Evolutionary conservation across 1,140 invertebrate genomes (phyloP).

Genomic region (Cheumatopsyche charites): DNA sequence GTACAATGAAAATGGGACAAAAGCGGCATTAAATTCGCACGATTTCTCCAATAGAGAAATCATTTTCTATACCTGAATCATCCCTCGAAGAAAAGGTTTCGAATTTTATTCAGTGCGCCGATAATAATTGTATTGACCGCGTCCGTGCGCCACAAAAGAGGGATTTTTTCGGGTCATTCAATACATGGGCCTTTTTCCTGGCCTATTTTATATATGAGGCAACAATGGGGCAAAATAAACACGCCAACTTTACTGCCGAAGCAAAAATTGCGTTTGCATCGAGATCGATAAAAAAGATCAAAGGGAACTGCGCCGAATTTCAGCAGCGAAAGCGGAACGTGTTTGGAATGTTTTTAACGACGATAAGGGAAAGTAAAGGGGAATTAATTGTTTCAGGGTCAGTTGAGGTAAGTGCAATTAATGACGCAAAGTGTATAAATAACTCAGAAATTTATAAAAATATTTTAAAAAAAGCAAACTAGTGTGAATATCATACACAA

Average conservation of each 20-base stretch:
- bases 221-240: background rate
- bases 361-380: too few species aligned
- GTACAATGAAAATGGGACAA: background rate
- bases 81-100: background rate
- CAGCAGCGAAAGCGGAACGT: too few species aligned
- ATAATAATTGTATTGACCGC: slow-evolving; percentile 21
- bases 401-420: too few species aligned
- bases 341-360: too few species aligned
- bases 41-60: slow-evolving; percentile 21
- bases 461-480: too few species aligned
- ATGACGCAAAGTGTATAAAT: too few species aligned
- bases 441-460: too few species aligned
- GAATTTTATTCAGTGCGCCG: background rate
- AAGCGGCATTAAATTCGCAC: slow-evolving; percentile 7
- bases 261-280: too few species aligned
- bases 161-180: slow-evolving; percentile 19
- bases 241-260: background rate
- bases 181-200: background rate
- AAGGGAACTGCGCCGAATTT: too few species aligned
- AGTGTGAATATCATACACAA: too few species aligned
- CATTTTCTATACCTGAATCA: slow-evolving; percentile 15
- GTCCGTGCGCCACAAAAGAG: background rate
- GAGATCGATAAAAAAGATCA: too few species aligned
- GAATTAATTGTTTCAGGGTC: too few species aligned
- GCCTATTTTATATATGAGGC: background rate